These are phyloP conservation scores for Athrips mouffetella DNA, from an alignment of 2,888 invertebrate species.

Conservation along the genomic window DNA sequence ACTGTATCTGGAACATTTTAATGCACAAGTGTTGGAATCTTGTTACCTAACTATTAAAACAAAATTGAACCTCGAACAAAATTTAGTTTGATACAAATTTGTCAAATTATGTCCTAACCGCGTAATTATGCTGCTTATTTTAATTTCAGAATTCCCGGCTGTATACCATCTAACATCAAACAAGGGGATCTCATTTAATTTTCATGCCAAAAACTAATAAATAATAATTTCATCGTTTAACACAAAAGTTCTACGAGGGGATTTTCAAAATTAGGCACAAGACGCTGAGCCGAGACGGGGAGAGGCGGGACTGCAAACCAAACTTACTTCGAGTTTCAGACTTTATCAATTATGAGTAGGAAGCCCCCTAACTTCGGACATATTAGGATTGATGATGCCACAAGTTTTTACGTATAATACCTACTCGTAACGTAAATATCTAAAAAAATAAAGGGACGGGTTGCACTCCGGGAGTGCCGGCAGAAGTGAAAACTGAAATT, in stretches of 20 bases:
- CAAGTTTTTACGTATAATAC: too few relatives aligned
- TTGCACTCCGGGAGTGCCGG: too few relatives aligned
- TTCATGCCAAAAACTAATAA: slow-evolving; percentile 43
- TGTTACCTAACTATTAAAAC: too few relatives aligned
- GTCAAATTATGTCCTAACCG: too few relatives aligned
- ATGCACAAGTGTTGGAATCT: too few relatives aligned
- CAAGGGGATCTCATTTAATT: slow-evolving; percentile 26
- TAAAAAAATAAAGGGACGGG: too few relatives aligned
- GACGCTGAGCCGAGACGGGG: background rate
- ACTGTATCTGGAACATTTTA: too few relatives aligned
- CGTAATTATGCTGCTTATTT: slow-evolving; percentile 15
- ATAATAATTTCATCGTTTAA: slow-evolving; percentile 51
- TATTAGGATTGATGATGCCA: background rate
- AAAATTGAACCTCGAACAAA: too few relatives aligned
- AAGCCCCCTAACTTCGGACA: slow-evolving; percentile 19
- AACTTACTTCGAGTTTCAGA: slow-evolving; percentile 42
- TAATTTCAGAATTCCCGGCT: slow-evolving; percentile 11
- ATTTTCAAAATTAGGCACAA: slow-evolving; percentile 38
- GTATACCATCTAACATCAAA: slow-evolving; percentile 17
- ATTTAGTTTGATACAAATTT: too few relatives aligned
- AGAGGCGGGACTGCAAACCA: slow-evolving; percentile 32
- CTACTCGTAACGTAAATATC: too few relatives aligned
- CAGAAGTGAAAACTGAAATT: too few relatives aligned
- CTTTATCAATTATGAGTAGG: slow-evolving; percentile 49
- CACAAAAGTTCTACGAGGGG: slow-evolving; percentile 35